These are phyloP conservation scores for Diaphora mendica DNA, from an alignment of 2,888 invertebrate genomes.

Conservation along the genomic window DNA sequence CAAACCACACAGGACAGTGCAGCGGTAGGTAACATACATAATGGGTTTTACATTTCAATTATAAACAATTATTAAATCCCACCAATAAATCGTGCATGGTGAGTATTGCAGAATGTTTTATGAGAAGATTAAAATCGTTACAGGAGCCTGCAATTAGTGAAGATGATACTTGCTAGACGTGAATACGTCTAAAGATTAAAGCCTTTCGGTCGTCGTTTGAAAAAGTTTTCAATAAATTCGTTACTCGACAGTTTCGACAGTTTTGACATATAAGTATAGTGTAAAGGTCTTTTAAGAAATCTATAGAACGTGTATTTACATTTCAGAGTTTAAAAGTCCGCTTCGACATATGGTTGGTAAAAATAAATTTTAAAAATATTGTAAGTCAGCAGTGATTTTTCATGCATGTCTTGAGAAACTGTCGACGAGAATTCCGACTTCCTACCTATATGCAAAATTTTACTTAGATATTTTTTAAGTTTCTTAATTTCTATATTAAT, in stretches of 20 bases:
- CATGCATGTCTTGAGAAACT: neutral
- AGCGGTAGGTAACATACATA: constrained; percentile 52
- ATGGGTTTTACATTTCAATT: constrained; percentile 67
- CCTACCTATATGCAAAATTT: too few relatives aligned
- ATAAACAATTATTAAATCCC: constrained; percentile 69
- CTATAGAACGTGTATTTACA: neutral
- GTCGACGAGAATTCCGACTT: neutral
- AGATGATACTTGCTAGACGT: constrained; percentile 45
- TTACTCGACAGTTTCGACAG: neutral
- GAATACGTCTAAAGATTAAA: constrained; percentile 27
- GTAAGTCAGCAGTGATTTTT: neutral
- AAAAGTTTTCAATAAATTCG: neutral
- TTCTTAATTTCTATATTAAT: neutral
- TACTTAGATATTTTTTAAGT: too few relatives aligned
- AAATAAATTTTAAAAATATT: neutral
- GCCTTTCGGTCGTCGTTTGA: neutral
- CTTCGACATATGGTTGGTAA: neutral
- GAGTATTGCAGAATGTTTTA: constrained; percentile 58
- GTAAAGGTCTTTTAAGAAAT: neutral
- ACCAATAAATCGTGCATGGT: constrained; percentile 62
- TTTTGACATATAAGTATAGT: neutral
- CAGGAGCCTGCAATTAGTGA: constrained; percentile 61
- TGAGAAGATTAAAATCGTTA: constrained; percentile 62
- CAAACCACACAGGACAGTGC: constrained; percentile 33
- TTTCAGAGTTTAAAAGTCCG: neutral